Percentiles rank a stretch among this genome's conserved stretches.
These are phyloP conservation scores for Turritopsis dohrnii DNA, from an alignment of 30 jellyfish, hydroid and myxozoan species.

Conservation along the genomic window DNA sequence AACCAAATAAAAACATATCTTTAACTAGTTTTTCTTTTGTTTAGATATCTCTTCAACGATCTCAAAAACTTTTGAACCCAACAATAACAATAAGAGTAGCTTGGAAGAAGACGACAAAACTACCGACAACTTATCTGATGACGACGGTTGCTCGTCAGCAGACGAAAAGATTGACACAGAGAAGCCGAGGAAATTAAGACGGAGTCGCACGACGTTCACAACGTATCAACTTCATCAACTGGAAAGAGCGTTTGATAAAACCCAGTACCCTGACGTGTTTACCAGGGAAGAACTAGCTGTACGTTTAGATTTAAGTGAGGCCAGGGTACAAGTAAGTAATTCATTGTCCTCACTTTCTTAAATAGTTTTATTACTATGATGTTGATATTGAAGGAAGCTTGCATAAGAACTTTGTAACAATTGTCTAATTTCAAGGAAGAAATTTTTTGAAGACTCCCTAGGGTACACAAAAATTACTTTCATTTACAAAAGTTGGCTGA, in stretches of 20 bases:
- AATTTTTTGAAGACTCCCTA: too few species aligned
- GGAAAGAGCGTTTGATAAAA: slow-evolving; percentile 91
- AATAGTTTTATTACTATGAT: background rate
- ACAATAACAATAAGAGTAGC: background rate
- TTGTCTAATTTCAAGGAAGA: background rate
- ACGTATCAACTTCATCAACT: slow-evolving; percentile 94
- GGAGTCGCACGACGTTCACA: slow-evolving; percentile 94
- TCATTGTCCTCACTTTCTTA: background rate
- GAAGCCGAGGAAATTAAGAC: slow-evolving; percentile 69
- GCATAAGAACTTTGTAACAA: too few species aligned
- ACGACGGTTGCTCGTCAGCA: slow-evolving; percentile 24
- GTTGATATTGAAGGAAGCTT: too few species aligned
- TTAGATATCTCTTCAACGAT: background rate
- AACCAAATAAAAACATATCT: too few species aligned
- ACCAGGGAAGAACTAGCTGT: slow-evolving; percentile 89
- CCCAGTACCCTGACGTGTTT: slow-evolving; percentile 95
- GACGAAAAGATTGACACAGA: slow-evolving; percentile 50
- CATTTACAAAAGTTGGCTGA: too few species aligned
- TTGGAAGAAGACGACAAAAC: background rate
- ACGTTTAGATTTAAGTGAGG: slow-evolving; percentile 92
- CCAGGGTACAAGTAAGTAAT: slow-evolving; percentile 88
- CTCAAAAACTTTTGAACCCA: background rate
- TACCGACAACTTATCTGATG: slow-evolving; percentile 5
- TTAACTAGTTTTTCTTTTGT: too few species aligned
- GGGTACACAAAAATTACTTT: too few species aligned